Conservation (phyloP, 92 coral and sea anemone species). For the Siderastrea radians region DNA sequence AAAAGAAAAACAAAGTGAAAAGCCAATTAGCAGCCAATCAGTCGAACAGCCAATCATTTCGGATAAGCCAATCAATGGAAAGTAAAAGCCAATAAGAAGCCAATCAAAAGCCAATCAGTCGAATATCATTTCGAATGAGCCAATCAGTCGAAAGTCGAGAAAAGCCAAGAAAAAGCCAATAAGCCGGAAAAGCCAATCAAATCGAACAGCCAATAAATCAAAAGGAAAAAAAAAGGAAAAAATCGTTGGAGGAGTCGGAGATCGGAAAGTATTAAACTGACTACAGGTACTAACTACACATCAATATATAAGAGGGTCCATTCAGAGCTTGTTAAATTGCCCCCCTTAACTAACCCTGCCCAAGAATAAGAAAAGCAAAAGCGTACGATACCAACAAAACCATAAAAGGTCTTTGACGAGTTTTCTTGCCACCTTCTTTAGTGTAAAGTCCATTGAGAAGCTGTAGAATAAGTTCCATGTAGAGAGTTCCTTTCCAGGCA, state of each 20-base stretch:
- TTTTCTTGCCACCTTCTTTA: neutral
- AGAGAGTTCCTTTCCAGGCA: neutral
- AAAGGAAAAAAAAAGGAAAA: no score
- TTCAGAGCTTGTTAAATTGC: neutral
- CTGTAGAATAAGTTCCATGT: neutral
- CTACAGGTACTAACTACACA: neutral
- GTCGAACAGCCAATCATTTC: no score
- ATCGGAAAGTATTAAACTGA: neutral
- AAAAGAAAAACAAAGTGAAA: neutral
- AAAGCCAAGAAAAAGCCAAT: no score
- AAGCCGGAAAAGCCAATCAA: no score
- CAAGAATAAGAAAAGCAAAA: neutral
- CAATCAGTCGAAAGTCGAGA: no score
- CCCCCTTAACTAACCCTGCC: neutral
- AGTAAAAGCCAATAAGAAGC: neutral
- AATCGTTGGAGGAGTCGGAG: neutral
- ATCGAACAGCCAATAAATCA: no score
- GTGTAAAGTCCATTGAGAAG: neutral
- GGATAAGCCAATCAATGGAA: no score
- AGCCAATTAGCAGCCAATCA: conserved; percentile 1
- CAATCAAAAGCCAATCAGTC: neutral
- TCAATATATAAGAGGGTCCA: neutral
- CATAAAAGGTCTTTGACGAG: neutral
- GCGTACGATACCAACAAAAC: conserved; percentile 7
- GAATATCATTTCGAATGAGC: neutral